Evolutionary conservation across 1,140 invertebrate species (phyloP).

Genomic region (Hylaeus volcanicus): DNA sequence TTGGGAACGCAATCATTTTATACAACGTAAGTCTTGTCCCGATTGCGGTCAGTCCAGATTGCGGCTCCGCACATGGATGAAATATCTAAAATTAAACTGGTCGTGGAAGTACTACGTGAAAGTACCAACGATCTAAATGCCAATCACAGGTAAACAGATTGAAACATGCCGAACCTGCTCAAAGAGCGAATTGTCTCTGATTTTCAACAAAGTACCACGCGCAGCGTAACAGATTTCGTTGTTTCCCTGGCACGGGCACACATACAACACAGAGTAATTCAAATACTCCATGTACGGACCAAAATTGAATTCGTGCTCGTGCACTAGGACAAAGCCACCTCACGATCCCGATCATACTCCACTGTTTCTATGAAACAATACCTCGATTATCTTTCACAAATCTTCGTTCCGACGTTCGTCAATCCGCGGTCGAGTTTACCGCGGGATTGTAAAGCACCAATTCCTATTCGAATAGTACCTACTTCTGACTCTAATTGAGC

Average conservation of each 20-base stretch:
- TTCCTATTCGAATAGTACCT: background rate
- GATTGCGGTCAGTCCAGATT: too few relatives aligned
- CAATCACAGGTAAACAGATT: slow-evolving; percentile 12
- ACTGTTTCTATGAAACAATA: slow-evolving; percentile 46
- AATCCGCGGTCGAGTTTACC: background rate
- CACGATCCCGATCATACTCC: slow-evolving; percentile 30
- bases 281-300: slow-evolving; percentile 25
- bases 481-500: background rate
- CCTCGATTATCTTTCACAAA: slow-evolving; percentile 52
- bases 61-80: too few relatives aligned
- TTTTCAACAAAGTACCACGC: slow-evolving; percentile 20
- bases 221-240: slow-evolving; percentile 37
- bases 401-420: slow-evolving; percentile 34
- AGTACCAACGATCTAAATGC: background rate
- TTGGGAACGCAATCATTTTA: too few relatives aligned
- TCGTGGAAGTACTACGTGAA: too few relatives aligned
- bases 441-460: background rate
- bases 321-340: slow-evolving; percentile 41
- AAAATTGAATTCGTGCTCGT: slow-evolving; percentile 52
- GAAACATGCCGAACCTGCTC: background rate
- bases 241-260: slow-evolving; percentile 36
- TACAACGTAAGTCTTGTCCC: too few relatives aligned
- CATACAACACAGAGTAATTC: slow-evolving; percentile 40
- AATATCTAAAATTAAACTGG: too few relatives aligned
- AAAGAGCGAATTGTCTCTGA: background rate